Conservation (phyloP, 2,888 invertebrate genomes). For the Caenorhabditis sp. region DNA sequence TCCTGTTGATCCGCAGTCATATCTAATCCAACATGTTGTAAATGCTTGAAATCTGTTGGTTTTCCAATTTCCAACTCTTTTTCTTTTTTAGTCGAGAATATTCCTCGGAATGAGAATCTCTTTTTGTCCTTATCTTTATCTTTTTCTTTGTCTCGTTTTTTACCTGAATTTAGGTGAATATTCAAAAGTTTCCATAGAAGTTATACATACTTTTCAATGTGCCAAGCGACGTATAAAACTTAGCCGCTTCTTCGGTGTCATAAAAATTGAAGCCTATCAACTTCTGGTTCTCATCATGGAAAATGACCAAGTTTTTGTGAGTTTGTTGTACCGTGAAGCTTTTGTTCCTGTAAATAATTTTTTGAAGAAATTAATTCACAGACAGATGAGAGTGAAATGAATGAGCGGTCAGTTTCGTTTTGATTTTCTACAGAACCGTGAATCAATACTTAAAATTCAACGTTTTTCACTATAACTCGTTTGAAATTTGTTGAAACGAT, state of each 20-base stretch:
- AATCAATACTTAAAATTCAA: too few species aligned
- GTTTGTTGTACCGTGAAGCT: background rate
- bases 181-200: background rate
- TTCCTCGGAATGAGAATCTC: background rate
- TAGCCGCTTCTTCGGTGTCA: background rate
- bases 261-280: background rate
- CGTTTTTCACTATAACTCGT: too few species aligned
- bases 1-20: background rate
- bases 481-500: too few species aligned
- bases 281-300: background rate
- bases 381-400: too few species aligned
- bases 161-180: background rate
- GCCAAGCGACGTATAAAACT: background rate
- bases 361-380: too few species aligned
- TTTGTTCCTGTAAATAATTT: background rate
- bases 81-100: background rate
- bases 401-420: too few species aligned
- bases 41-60: conserved; percentile 1
- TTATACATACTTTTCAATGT: background rate
- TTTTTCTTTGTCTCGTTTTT: background rate
- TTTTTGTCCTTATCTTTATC: too few species aligned
- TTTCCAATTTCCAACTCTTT: background rate
- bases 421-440: too few species aligned
- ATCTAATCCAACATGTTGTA: conserved; percentile 1
- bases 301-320: background rate